Evolutionary conservation across 2,797 vertebrate genomes (phyloP).

Genomic region (Lycodopsis pacificus): DNA sequence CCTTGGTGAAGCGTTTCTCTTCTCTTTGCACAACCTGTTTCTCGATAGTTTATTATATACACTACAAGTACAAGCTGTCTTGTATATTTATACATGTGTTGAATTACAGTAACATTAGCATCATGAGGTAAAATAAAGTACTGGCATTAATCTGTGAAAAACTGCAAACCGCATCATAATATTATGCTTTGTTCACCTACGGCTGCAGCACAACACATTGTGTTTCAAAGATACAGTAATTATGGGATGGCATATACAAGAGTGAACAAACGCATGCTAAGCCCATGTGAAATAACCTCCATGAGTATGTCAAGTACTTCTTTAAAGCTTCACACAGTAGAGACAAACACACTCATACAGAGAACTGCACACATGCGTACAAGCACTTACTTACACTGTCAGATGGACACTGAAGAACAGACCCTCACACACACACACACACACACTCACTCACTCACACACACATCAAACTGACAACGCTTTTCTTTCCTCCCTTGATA

Average conservation of each 20-base stretch:
- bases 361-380: slow-evolving; percentile 7
- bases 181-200: background rate
- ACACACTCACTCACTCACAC: slow-evolving; percentile 25
- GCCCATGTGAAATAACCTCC: slow-evolving; percentile 9
- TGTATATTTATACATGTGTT: slow-evolving; percentile 11
- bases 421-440: slow-evolving; percentile 21
- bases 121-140: background rate
- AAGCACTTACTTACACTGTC: slow-evolving; percentile 25
- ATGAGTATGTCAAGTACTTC: slow-evolving; percentile 1
- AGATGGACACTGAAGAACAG: slow-evolving; percentile 30
- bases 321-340: slow-evolving; percentile 11
- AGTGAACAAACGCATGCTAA: background rate
- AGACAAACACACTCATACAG: background rate
- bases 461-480: slow-evolving; percentile 10
- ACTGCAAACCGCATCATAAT: background rate
- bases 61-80: background rate
- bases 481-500: slow-evolving; percentile 47
- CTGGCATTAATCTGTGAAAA: background rate
- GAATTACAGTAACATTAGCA: background rate
- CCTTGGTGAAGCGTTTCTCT: background rate
- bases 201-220: background rate
- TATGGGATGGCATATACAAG: background rate
- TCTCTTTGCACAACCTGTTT: background rate
- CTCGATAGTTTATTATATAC: background rate
- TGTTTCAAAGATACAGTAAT: slow-evolving; percentile 19